These are phyloP conservation scores for Stomatorhinus ivindoensis DNA, from an alignment of 2,113 vertebrate genomes.

Conservation along the genomic window DNA sequence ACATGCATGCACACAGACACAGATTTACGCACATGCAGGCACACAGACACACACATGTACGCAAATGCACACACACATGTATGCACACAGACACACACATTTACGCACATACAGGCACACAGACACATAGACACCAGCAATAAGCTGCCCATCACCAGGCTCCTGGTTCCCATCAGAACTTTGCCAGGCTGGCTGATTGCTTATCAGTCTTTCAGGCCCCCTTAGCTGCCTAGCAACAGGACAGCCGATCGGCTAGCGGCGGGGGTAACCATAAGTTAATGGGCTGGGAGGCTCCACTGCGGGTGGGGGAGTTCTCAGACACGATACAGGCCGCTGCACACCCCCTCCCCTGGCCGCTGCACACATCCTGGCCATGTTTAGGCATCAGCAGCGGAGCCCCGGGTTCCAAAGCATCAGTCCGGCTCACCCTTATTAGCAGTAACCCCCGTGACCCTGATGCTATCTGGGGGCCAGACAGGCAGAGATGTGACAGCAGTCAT, in stretches of 20 bases:
- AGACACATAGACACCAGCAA: not conserved
- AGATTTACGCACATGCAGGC: too few species aligned
- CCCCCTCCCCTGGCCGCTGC: not conserved
- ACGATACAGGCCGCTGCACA: not conserved
- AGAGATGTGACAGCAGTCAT: not conserved
- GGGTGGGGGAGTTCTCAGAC: not conserved
- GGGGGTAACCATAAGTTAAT: not conserved
- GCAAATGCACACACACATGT: too few species aligned
- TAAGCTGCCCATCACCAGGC: not conserved
- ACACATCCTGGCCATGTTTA: not conserved
- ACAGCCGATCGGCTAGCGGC: not conserved
- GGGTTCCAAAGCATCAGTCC: not conserved
- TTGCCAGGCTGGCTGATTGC: not conserved
- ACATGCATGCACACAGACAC: too few species aligned
- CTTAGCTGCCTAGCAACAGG: constrained; percentile 18
- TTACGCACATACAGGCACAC: too few species aligned
- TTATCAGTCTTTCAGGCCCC: constrained; percentile 11
- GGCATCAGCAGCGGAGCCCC: not conserved
- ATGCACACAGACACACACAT: not conserved
- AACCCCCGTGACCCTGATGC: not conserved
- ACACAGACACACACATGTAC: too few species aligned
- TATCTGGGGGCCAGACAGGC: not conserved
- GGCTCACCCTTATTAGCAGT: constrained; percentile 3
- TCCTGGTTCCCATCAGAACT: not conserved
- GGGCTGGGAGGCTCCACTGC: not conserved